These are phyloP conservation scores for Anniella stebbinsi DNA, from an alignment of 2,797 vertebrate species.

Conservation along the genomic window DNA sequence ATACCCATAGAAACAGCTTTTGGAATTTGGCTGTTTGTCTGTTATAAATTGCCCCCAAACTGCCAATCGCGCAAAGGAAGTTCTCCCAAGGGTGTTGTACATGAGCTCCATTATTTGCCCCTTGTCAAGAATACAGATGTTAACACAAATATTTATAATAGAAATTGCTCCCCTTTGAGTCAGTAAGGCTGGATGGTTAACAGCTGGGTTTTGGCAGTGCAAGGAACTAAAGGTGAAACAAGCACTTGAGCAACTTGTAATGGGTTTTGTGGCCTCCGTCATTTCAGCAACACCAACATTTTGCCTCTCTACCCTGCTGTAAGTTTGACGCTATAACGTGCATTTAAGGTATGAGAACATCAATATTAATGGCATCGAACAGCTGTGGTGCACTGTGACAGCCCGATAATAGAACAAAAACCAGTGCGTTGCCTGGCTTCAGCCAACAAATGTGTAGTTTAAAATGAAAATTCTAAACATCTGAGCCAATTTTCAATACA, in stretches of 20 bases:
- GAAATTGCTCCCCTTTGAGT: background rate
- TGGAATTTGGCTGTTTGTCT: background rate
- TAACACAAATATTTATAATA: background rate
- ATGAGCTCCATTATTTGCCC: background rate
- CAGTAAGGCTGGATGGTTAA: background rate
- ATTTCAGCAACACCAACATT: background rate
- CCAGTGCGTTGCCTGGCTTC: background rate
- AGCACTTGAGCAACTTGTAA: slow-evolving; percentile 5
- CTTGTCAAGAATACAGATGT: background rate
- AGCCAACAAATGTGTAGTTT: background rate
- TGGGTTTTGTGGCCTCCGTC: background rate
- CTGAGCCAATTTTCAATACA: background rate
- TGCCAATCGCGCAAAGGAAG: background rate
- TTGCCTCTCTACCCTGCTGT: background rate
- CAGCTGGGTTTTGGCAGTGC: background rate
- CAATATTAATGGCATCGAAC: background rate
- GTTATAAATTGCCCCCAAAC: background rate
- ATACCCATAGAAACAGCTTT: background rate
- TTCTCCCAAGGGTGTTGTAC: background rate
- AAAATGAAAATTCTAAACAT: background rate
- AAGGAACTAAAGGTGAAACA: slow-evolving; percentile 1
- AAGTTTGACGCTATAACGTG: background rate
- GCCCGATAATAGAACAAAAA: background rate
- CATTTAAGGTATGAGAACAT: background rate
- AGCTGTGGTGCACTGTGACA: slow-evolving; percentile 5